Conservation (phyloP, 2,888 invertebrate genomes). For the Scaptomyza cyrtandrae region DNA sequence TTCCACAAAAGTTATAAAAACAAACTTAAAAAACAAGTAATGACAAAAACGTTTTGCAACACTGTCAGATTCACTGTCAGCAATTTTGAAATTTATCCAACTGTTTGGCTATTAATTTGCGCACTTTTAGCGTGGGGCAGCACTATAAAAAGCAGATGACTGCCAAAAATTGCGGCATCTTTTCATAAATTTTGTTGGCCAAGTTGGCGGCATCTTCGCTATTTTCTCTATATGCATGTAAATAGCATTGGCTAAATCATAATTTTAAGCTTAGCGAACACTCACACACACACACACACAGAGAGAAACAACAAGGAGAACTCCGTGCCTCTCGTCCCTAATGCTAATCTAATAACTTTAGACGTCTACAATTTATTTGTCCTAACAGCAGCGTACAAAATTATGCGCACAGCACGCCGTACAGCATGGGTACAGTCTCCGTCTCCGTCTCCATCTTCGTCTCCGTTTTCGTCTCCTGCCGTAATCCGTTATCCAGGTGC, state of each 20-base stretch:
- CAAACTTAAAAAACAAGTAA: conserved; percentile 23
- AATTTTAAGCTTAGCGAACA: conserved; percentile 67
- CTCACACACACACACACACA: conserved; percentile 27
- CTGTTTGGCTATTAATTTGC: conserved; percentile 27
- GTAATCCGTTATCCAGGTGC: conserved; percentile 57
- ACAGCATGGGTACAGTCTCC: conserved; percentile 13
- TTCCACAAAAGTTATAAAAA: conserved; percentile 56
- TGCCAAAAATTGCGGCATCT: conserved; percentile 37
- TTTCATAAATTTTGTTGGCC: conserved; percentile 55
- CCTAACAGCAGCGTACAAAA: conserved; percentile 76
- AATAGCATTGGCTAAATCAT: conserved; percentile 73
- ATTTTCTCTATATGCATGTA: conserved; percentile 71
- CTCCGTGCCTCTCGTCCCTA: conserved; percentile 50
- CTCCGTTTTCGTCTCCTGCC: neutral
- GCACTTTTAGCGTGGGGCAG: conserved; percentile 22
- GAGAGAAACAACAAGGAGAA: neutral
- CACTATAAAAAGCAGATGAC: conserved; percentile 75
- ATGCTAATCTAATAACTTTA: conserved; percentile 81
- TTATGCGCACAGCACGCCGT: conserved; percentile 64
- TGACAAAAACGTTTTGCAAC: neutral
- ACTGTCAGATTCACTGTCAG: conserved; percentile 2
- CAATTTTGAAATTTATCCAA: conserved; percentile 8
- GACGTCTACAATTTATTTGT: conserved; percentile 76
- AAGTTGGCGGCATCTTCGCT: conserved; percentile 41
- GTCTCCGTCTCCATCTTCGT: neutral